A percentile compares a stretch with the other conserved stretches of the same genome.
These are phyloP conservation scores for Etheostoma cragini DNA, from an alignment of 2,113 vertebrate species.

Conservation along the genomic window DNA sequence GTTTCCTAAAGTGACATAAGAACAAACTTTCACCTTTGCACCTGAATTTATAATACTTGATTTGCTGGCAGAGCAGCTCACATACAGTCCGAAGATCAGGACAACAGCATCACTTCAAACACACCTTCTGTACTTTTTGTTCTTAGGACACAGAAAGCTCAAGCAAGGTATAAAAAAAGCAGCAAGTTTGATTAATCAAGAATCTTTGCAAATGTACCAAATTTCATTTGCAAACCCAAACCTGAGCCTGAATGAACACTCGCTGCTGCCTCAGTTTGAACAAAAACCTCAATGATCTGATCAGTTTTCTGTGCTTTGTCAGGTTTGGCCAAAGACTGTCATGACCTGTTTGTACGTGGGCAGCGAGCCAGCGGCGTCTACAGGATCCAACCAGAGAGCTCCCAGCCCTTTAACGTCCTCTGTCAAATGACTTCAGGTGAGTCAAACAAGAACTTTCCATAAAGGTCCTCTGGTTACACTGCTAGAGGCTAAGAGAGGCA, in stretches of 20 bases:
- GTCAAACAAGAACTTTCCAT: neutral
- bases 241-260: too few relatives aligned
- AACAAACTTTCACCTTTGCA: slow-evolving; percentile 60
- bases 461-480: neutral
- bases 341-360: slow-evolving; percentile 84
- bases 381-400: slow-evolving; percentile 84
- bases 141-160: neutral
- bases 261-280: neutral
- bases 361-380: slow-evolving; percentile 85
- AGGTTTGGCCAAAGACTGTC: slow-evolving; percentile 85
- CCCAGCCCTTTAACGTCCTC: slow-evolving; percentile 84
- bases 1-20: slow-evolving; percentile 6
- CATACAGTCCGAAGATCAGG: slow-evolving; percentile 66
- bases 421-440: slow-evolving; percentile 89
- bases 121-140: neutral
- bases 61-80: slow-evolving; percentile 51
- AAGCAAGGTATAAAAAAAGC: neutral
- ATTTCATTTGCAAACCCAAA: neutral
- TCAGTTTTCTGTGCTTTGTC: slow-evolving; percentile 11
- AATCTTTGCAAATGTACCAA: neutral
- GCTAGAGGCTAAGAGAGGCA: neutral
- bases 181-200: neutral
- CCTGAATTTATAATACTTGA: slow-evolving; percentile 21
- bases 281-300: neutral
- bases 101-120: slow-evolving; percentile 7